Conservation (phyloP, 2,888 invertebrate genomes). For the Gymnocheta viridis region DNA sequence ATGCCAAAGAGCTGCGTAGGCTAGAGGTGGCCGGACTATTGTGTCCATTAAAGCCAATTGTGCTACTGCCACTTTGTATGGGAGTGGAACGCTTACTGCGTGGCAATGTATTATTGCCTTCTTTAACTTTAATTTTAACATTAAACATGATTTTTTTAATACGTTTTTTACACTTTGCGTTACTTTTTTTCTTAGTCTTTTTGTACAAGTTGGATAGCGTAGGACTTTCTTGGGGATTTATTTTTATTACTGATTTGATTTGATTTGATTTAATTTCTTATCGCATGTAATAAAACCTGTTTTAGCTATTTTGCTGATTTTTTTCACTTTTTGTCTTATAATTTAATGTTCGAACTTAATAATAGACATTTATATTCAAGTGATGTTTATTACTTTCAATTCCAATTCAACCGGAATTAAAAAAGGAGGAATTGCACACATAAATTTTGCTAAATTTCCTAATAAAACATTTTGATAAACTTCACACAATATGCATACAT, state of each 20-base stretch:
- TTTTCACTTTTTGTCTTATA: constrained; percentile 1
- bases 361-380: not conserved
- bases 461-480: no score
- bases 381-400: not conserved
- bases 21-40: constrained; percentile 79
- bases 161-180: not conserved
- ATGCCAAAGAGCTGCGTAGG: constrained; percentile 80
- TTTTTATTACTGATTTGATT: constrained; percentile 42
- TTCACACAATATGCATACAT: no score
- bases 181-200: no score
- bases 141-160: constrained; percentile 79
- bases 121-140: constrained; percentile 82
- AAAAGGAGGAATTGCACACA: no score
- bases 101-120: constrained; percentile 81
- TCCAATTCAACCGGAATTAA: not conserved
- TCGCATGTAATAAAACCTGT: not conserved
- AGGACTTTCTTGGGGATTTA: constrained; percentile 36
- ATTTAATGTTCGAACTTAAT: constrained; percentile 25
- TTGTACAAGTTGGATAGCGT: not conserved
- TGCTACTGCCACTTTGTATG: constrained; percentile 62
- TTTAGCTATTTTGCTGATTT: constrained; percentile 1
- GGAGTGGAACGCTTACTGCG: constrained; percentile 75
- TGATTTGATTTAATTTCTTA: constrained; percentile 49
- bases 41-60: constrained; percentile 73
- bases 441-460: no score